Base-by-base conservation (phyloP, 2,113 vertebrate genomes). In the Osmerus mordax region DNA sequence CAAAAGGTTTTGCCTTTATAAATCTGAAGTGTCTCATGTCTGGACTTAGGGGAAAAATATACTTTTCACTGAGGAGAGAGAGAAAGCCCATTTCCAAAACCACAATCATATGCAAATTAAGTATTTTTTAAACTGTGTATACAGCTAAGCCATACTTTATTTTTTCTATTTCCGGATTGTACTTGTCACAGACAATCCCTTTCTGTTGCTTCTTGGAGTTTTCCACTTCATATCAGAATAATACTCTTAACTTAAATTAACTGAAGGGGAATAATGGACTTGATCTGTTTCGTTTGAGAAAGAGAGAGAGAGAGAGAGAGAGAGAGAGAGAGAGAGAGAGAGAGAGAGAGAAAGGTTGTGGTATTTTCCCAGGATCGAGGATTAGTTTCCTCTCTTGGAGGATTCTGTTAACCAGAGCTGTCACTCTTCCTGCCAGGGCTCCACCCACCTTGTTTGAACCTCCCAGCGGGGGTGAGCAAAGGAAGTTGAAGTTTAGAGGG, bases 1-100 rank as follows among this genome's bases (percentile, higher is more conserved):
- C 41, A 11, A 9, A 47, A 47, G 9, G 7, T 11, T 47, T 47
- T 47, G 41, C 41, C 41, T 47, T 47, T 12, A 11, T 2, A 47
- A 36, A 36, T 36, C 4, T 7, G 7, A 47, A 47, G 41, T 47
- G 41, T 11, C 41, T 47, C 1, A 47, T 47, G 9, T 47, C 41
- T 12, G 41, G 7, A 47, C 8, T 9, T 47, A 47, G 18, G 19
- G 64, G 47, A 18, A 65, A 21, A 21, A n/a, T 3, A 21, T 1
- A 5, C 65, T 71, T 77, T 41, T 28, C 18, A 60, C 51, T 76
- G 61, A 74, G n/a, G n/a, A 47, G 47, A 67, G 65, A 53, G 68
- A 79, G 65, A n/a, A 28, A 1, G 61, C 66, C 76, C 69, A 52
- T 65, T 76, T 67, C 70, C 6, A 61, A 70, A 64, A 36, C 25